Evolutionary conservation across 2,797 vertebrate genomes (phyloP).

Genomic region (Orestias chungarensis): DNA sequence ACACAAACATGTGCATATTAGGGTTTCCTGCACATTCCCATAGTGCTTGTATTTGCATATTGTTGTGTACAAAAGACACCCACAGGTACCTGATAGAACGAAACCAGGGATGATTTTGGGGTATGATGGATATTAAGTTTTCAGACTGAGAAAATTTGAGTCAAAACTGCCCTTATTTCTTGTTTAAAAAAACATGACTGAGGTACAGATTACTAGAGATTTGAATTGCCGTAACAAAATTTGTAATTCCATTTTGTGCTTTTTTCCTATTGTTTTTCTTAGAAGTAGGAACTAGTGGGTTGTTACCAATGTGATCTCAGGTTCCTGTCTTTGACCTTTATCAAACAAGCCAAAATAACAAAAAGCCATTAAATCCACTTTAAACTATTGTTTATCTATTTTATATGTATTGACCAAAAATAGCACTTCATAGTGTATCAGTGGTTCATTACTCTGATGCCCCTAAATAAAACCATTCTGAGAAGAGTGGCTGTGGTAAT

Average conservation of each 20-base stretch:
- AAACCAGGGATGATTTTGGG: background rate
- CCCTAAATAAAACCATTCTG: background rate
- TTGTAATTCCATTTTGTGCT: too few species aligned
- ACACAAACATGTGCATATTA: background rate
- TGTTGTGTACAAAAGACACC: background rate
- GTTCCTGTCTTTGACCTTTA: background rate
- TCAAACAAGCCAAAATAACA: background rate
- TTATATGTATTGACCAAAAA: background rate
- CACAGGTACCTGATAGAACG: background rate
- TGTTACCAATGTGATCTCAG: slow-evolving; percentile 21
- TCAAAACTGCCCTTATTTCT: background rate
- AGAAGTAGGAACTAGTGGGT: slow-evolving; percentile 16
- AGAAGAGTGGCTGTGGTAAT: too few species aligned
- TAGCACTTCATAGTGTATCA: too few species aligned
- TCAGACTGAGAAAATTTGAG: background rate
- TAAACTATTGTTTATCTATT: background rate
- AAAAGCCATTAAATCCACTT: background rate
- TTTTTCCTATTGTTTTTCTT: slow-evolving; percentile 19
- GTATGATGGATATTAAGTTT: background rate
- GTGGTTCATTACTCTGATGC: background rate
- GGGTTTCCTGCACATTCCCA: background rate
- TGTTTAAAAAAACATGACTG: background rate
- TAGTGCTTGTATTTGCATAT: background rate
- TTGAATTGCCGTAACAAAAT: too few species aligned
- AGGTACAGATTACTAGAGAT: background rate